These are phyloP conservation scores for Equus quagga DNA, from an alignment of 2,113 vertebrate genomes.

Conservation along the genomic window DNA sequence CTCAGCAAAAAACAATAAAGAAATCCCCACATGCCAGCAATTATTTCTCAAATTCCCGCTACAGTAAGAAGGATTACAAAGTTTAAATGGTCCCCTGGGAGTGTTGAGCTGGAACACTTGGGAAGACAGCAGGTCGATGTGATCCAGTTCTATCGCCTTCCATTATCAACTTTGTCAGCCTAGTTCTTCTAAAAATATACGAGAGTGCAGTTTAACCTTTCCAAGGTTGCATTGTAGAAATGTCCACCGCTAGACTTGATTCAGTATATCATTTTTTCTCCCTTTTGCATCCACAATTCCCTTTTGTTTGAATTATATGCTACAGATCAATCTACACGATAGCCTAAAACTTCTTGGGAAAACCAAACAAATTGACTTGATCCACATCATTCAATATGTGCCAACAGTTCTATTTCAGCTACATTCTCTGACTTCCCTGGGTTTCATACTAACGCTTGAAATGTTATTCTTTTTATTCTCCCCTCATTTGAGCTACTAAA, in stretches of 20 bases:
- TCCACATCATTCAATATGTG: background rate
- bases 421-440: background rate
- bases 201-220: background rate
- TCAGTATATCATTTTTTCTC: background rate
- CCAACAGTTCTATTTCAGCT: background rate
- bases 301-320: background rate
- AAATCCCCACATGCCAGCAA: background rate
- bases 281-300: background rate
- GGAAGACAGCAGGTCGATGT: background rate
- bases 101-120: background rate
- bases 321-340: background rate
- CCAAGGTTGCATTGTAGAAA: background rate
- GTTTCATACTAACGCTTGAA: background rate
- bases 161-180: conserved; percentile 51
- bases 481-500: background rate
- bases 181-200: conserved; percentile 41
- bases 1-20: conserved; percentile 58
- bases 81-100: conserved; percentile 49
- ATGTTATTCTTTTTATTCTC: background rate
- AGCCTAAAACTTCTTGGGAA: background rate
- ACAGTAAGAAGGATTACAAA: conserved; percentile 43
- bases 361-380: background rate
- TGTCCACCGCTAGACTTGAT: too few species aligned
- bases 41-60: conserved; percentile 61
- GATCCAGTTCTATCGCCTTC: conserved; percentile 64